A percentile compares a stretch with the other conserved stretches of the same genome.
Conservation (phyloP, 1,140 invertebrate genomes). For the Pararge aegeria region DNA sequence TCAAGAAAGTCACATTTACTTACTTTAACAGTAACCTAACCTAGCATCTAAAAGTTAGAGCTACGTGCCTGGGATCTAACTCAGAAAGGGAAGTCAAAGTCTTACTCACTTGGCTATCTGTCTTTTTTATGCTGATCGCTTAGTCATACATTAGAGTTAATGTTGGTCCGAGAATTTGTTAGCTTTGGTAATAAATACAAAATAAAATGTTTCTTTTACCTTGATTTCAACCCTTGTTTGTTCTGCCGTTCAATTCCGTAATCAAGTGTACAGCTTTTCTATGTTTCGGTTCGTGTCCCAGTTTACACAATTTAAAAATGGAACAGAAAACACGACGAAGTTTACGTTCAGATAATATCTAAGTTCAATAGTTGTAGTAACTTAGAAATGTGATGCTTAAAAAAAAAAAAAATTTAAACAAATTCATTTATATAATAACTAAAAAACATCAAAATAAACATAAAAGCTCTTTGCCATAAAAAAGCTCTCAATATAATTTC, state of each 20-base stretch:
- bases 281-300: constrained; percentile 40
- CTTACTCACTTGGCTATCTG: no score
- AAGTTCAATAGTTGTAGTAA: background rate
- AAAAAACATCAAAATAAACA: no score
- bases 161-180: background rate
- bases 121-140: background rate
- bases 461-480: no score
- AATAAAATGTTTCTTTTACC: constrained; percentile 46
- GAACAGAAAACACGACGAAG: constrained; percentile 1
- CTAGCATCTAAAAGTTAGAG: background rate
- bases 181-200: constrained; percentile 25
- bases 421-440: no score
- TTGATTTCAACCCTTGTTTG: constrained; percentile 56
- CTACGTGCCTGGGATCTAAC: no score
- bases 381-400: no score
- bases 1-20: no score
- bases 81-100: no score
- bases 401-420: no score
- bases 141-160: background rate
- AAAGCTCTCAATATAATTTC: no score
- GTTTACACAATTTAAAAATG: constrained; percentile 36
- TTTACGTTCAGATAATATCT: no score
- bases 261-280: constrained; percentile 57
- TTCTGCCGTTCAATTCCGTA: constrained; percentile 57
- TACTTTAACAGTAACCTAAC: background rate